A percentile compares a stretch with the other conserved stretches of the same genome.
phyloP scores from a whole-genome alignment of 2,888 invertebrate species.

The Iphiclides podalirius region DNA sequence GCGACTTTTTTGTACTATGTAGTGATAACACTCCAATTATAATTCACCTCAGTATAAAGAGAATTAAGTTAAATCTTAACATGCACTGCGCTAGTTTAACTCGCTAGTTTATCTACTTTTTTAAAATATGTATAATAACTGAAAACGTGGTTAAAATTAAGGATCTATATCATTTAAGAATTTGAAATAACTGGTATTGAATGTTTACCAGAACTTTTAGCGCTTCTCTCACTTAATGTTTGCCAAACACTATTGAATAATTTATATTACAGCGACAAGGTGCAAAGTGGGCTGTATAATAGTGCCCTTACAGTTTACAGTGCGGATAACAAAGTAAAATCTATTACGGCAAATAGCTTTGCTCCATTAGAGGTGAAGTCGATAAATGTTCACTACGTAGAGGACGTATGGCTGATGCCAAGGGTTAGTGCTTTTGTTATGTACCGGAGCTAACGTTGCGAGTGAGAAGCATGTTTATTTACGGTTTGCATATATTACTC shows the following conservation, averaged over 20 bases:
- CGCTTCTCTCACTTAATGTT: too few species aligned
- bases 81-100: too few species aligned
- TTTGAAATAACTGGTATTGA: too few species aligned
- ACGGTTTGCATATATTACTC: background rate
- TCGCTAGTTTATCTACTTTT: too few species aligned
- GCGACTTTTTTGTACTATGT: too few species aligned
- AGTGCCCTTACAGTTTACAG: slow-evolving; percentile 45
- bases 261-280: background rate
- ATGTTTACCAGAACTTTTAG: too few species aligned
- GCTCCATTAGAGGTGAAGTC: slow-evolving; percentile 52
- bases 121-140: too few species aligned
- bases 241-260: background rate
- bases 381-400: slow-evolving; percentile 48
- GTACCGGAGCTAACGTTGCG: background rate
- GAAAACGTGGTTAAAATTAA: too few species aligned
- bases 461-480: background rate
- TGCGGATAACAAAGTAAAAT: slow-evolving; percentile 49
- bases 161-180: too few species aligned
- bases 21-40: too few species aligned
- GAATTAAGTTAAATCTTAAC: too few species aligned
- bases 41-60: too few species aligned
- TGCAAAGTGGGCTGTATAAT: slow-evolving; percentile 27
- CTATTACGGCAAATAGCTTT: slow-evolving; percentile 53
- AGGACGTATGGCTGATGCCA: slow-evolving; percentile 17
- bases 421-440: slow-evolving; percentile 5